phyloP scores from a whole-genome alignment of 1,140 invertebrate genomes.

The Mactra quadrangularis region DNA sequence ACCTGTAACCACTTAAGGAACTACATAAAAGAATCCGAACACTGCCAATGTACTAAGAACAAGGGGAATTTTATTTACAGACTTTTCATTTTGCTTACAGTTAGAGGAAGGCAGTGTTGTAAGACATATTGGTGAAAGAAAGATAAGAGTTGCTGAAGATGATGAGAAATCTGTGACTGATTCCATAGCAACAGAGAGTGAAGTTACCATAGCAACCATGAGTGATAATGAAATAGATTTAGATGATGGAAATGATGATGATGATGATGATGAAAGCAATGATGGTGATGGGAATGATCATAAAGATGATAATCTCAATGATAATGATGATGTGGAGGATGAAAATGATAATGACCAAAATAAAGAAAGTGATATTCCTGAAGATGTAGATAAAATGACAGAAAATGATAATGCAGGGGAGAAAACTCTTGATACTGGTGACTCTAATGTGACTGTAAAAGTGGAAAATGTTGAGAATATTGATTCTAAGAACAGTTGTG shows the following conservation, averaged over 20 bases:
- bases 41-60: no score
- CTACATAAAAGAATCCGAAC: no score
- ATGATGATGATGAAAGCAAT: slow-evolving; percentile 69
- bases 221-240: slow-evolving; percentile 64
- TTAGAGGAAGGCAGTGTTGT: slow-evolving; percentile 81
- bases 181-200: slow-evolving; percentile 68
- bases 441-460: not conserved
- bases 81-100: no score
- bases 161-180: slow-evolving; percentile 74
- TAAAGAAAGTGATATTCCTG: slow-evolving; percentile 43
- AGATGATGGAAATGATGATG: slow-evolving; percentile 65
- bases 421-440: not conserved
- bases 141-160: slow-evolving; percentile 79
- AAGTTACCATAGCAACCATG: slow-evolving; percentile 62
- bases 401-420: slow-evolving; percentile 4
- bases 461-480: no score
- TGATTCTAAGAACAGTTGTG: not conserved
- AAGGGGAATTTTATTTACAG: no score
- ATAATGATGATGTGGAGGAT: slow-evolving; percentile 38
- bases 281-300: slow-evolving; percentile 80
- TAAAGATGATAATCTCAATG: slow-evolving; percentile 73
- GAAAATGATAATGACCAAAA: slow-evolving; percentile 1
- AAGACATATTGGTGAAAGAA: slow-evolving; percentile 83
- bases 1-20: no score
- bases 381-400: not conserved